A percentile compares a stretch with the other conserved stretches of the same genome.
These are phyloP conservation scores for Lasioglossum leucozonium DNA, from an alignment of 2,888 invertebrate genomes.

Conservation along the genomic window DNA sequence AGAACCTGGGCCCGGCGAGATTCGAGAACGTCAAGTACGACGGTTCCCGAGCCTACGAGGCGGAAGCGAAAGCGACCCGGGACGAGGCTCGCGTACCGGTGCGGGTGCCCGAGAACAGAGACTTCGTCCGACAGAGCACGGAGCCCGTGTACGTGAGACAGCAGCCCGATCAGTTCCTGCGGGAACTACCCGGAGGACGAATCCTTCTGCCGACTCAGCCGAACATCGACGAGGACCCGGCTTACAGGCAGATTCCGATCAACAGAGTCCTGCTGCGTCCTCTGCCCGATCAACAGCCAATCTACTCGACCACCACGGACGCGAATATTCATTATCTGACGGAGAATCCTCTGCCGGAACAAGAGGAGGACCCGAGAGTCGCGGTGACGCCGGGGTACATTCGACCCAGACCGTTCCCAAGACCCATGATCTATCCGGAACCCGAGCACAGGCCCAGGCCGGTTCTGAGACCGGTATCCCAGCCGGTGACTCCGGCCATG, in stretches of 20 bases:
- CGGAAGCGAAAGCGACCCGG: slow-evolving; percentile 72
- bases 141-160: slow-evolving; percentile 79
- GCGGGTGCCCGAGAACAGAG: slow-evolving; percentile 69
- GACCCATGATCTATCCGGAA: slow-evolving; percentile 73
- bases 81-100: slow-evolving; percentile 76
- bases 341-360: slow-evolving; percentile 75
- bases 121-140: slow-evolving; percentile 75
- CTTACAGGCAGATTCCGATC: slow-evolving; percentile 74
- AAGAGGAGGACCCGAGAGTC: slow-evolving; percentile 75
- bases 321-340: slow-evolving; percentile 80
- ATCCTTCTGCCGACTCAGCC: slow-evolving; percentile 73
- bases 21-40: slow-evolving; percentile 78
- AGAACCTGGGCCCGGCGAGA: slow-evolving; percentile 77
- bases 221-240: slow-evolving; percentile 74
- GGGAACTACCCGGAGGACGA: slow-evolving; percentile 76
- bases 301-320: slow-evolving; percentile 77
- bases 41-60: slow-evolving; percentile 72
- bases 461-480: slow-evolving; percentile 70
- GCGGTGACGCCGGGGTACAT: slow-evolving; percentile 72
- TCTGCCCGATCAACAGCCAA: slow-evolving; percentile 71
- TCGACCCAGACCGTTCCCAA: slow-evolving; percentile 72
- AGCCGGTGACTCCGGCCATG: slow-evolving; percentile 60
- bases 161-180: slow-evolving; percentile 75
- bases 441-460: slow-evolving; percentile 71
- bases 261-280: slow-evolving; percentile 76